Evolutionary conservation across 1,140 invertebrate genomes (phyloP).

Genomic region (Achroia grisella): DNA sequence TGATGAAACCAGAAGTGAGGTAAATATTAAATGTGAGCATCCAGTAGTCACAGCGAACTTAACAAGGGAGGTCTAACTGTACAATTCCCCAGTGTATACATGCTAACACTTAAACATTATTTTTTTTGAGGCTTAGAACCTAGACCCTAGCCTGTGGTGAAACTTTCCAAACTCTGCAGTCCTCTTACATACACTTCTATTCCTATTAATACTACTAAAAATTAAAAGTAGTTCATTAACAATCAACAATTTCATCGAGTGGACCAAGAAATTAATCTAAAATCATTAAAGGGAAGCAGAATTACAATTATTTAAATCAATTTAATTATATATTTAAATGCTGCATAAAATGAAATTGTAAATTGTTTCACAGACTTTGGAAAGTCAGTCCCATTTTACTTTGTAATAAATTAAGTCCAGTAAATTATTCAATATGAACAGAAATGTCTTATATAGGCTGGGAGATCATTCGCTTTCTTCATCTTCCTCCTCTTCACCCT

Average conservation of each 20-base stretch:
- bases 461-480: conserved; percentile 74
- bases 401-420: conserved; percentile 74
- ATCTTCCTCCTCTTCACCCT: conserved; percentile 64
- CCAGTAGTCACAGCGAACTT: conserved; percentile 70
- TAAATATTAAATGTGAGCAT: conserved; percentile 62
- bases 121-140: conserved; percentile 64
- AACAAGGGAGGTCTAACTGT: conserved; percentile 73
- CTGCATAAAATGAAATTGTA: conserved; percentile 14
- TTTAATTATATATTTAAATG: neutral
- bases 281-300: neutral
- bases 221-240: conserved; percentile 24
- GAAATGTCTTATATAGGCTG: conserved; percentile 48
- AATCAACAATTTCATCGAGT: conserved; percentile 32
- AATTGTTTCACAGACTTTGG: conserved; percentile 62
- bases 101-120: conserved; percentile 72
- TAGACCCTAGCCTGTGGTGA: conserved; percentile 60
- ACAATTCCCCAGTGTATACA: conserved; percentile 71
- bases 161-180: conserved; percentile 69
- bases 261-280: conserved; percentile 21
- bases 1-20: conserved; percentile 51
- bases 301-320: neutral
- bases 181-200: conserved; percentile 18
- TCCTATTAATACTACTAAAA: conserved; percentile 40
- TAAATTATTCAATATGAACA: conserved; percentile 75
- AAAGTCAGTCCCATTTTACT: conserved; percentile 69